Percentiles rank a stretch among this genome's conserved stretches.
Conservation (phyloP, 2,888 invertebrate genomes). For the Acronicta psi region DNA sequence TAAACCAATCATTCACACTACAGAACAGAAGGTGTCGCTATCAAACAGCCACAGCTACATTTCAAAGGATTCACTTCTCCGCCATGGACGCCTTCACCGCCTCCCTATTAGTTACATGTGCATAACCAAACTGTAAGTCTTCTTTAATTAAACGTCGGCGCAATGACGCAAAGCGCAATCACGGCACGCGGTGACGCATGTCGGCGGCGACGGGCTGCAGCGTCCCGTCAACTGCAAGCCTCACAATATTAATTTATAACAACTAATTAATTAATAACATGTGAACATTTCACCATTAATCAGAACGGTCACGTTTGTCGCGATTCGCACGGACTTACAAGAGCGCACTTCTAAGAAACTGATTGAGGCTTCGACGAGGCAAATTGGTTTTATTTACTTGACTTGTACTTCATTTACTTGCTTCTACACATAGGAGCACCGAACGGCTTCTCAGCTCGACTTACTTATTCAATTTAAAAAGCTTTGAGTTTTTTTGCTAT, state of each 20-base stretch:
- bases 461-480: conserved; percentile 47
- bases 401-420: conserved; percentile 55
- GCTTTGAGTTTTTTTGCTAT: conserved; percentile 25
- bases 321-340: conserved; percentile 37
- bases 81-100: conserved; percentile 44
- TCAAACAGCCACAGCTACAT: conserved; percentile 46
- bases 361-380: conserved; percentile 49
- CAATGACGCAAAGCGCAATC: conserved; percentile 67
- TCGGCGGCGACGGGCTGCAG: conserved; percentile 64
- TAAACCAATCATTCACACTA: conserved; percentile 19
- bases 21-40: conserved; percentile 28
- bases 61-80: conserved; percentile 62
- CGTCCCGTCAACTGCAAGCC: conserved; percentile 81
- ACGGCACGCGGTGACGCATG: conserved; percentile 63
- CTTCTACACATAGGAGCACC: conserved; percentile 41
- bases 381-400: conserved; percentile 62
- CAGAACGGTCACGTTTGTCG: conserved; percentile 69
- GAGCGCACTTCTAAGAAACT: conserved; percentile 46
- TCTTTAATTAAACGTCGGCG: conserved; percentile 81
- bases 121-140: conserved; percentile 69
- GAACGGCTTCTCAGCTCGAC: conserved; percentile 44
- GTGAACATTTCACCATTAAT: conserved; percentile 78
- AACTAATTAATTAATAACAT: conserved; percentile 84
- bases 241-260: conserved; percentile 81
- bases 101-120: conserved; percentile 56